phyloP scores from a whole-genome alignment of 2,888 invertebrate genomes.

The Podotricha telesiphe region DNA sequence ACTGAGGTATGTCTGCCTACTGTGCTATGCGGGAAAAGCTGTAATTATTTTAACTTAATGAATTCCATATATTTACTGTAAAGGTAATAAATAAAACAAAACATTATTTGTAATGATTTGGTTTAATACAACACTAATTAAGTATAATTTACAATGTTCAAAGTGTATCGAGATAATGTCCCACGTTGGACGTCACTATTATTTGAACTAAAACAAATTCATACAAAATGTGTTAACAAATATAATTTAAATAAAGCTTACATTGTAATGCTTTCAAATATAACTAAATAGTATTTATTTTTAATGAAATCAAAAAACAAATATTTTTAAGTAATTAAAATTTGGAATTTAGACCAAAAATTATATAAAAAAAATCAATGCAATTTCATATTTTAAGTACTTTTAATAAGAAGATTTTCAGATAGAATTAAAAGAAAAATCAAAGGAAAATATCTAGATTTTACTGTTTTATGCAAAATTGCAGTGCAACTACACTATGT shows the following conservation, averaged over 20 bases:
- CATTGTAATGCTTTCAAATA: background rate
- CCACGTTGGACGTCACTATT: conserved; percentile 37
- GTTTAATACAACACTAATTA: conserved; percentile 84
- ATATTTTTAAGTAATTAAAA: background rate
- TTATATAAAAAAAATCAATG: background rate
- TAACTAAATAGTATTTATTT: background rate
- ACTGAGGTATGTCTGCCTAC: too few species aligned
- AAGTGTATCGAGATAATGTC: conserved; percentile 39
- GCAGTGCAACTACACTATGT: conserved; percentile 36
- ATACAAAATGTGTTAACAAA: background rate
- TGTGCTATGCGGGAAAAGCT: too few species aligned
- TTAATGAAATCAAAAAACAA: too few species aligned
- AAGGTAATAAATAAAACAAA: conserved; percentile 43
- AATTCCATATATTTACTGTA: background rate
- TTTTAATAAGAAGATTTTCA: conserved; percentile 3
- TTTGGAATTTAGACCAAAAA: too few species aligned
- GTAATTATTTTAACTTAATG: too few species aligned
- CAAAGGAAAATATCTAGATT: background rate
- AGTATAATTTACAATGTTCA: conserved; percentile 78
- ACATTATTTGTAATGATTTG: conserved; percentile 77
- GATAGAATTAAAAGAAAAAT: background rate
- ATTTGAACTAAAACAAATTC: conserved; percentile 10
- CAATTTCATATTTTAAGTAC: conserved; percentile 5
- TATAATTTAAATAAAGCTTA: background rate
- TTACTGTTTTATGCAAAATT: conserved; percentile 26